Base-by-base conservation (phyloP, 1,140 invertebrate species). In the Cyphomyrmex costatus region DNA sequence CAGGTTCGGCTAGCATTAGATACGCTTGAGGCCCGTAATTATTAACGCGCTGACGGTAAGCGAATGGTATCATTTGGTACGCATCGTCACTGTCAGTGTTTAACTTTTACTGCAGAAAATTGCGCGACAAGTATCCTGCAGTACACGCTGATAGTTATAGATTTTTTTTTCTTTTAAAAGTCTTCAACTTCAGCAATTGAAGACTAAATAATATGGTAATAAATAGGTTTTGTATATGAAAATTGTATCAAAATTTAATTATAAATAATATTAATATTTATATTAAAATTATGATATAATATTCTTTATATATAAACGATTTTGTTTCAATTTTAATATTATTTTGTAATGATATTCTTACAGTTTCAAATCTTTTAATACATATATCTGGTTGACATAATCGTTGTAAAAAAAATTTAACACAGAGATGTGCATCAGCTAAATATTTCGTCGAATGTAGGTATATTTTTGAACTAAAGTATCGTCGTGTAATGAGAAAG, bases 1-100 rank as follows among this genome's bases (percentile, higher is more conserved):
- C 82, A 85, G 33, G 16, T 73, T n/a, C 79, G 24, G 49, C 27
- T 21, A 16, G 49, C 71, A 66, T 77, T 76, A 85, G 71, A 77
- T 24, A 85, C 73, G 46, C 58, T 8, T 46, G 19, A 51, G 16
- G 21, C n/a, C 21, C 5, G 3, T 65, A 85, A 85, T 85, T 85
- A 85, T 30, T 65, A 53, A 53, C 24, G n/a, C 70, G 24, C 53
- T 61, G 33, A 27, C 12, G 58, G 10, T 84, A 84, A 61, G 8
- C 21, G 16, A 77, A 42, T 30, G 76, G 10, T 77, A 77, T 85
- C 56, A 78, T 85, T 85, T 85, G 8, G n/a, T 65, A 53, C 4
- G 58, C 63, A 19, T 80, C 53, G 53, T 79, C 63, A 53, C n/a
- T 66, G 30, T 3, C 61, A 65, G 46, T 53, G 27, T 60, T 70